Conservation (phyloP, 2,113 vertebrate genomes). For the Pseudorectes ferrugineus region DNA sequence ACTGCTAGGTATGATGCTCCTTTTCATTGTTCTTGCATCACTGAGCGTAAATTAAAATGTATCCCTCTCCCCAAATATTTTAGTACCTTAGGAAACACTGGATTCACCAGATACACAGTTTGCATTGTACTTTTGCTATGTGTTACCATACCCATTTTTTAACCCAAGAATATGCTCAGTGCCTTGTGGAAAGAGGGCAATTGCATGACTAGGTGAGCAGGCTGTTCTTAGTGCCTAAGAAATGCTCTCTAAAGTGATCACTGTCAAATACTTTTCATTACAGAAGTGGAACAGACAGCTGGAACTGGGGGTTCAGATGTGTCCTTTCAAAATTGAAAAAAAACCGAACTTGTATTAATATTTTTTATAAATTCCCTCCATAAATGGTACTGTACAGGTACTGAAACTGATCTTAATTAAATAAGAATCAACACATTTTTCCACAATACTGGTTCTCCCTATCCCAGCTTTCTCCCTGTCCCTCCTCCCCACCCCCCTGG, state of each 20-base stretch:
- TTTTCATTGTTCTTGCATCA: neutral
- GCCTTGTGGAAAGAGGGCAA: neutral
- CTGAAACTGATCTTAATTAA: neutral
- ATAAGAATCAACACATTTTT: neutral
- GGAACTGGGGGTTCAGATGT: neutral
- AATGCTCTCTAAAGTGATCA: neutral
- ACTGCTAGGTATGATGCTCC: neutral
- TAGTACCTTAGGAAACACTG: neutral
- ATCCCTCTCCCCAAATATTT: neutral
- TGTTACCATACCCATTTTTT: neutral
- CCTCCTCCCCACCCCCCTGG: neutral
- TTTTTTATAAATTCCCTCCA: neutral
- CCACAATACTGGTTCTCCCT: neutral
- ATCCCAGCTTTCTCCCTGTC: fast-evolving
- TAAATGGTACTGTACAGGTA: neutral
- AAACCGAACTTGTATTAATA: neutral
- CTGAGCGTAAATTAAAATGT: neutral
- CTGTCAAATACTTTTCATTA: neutral
- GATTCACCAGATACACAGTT: neutral
- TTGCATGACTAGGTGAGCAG: neutral
- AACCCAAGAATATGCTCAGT: neutral
- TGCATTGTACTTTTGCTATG: neutral
- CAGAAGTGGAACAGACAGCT: neutral
- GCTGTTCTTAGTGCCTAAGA: neutral
- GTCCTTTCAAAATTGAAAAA: neutral